Evolutionary conservation across 2,797 vertebrate species (phyloP).

Genomic region (Selene dorsalis): DNA sequence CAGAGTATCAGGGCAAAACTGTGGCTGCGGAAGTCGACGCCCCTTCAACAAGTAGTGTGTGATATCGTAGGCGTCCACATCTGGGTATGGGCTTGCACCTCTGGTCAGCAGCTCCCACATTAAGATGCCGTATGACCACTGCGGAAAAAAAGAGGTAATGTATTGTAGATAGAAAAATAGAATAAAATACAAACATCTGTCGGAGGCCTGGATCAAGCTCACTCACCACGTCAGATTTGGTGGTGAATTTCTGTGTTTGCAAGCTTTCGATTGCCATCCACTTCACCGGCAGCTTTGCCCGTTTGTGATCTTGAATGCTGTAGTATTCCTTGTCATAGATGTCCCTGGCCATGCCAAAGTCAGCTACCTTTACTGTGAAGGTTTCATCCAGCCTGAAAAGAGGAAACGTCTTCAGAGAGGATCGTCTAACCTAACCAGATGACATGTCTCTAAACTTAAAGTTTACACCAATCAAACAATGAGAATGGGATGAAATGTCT

Average conservation of each 20-base stretch:
- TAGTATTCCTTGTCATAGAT: constrained; percentile 97
- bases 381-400: constrained; percentile 91
- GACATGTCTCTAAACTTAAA: background rate
- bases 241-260: constrained; percentile 97
- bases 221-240: constrained; percentile 96
- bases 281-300: constrained; percentile 93
- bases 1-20: constrained; percentile 92
- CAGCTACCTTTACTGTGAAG: constrained; percentile 95
- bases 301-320: constrained; percentile 89
- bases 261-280: constrained; percentile 99
- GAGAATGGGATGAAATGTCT: background rate
- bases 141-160: constrained; percentile 5
- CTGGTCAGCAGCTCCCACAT: constrained; percentile 97
- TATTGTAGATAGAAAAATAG: background rate
- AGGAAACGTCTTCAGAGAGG: background rate
- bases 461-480: background rate
- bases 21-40: constrained; percentile 92
- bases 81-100: constrained; percentile 92
- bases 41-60: constrained; percentile 89
- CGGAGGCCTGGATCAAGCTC: constrained; percentile 12
- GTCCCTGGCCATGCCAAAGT: constrained; percentile 95
- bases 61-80: constrained; percentile 95
- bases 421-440: background rate
- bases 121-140: constrained; percentile 99
- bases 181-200: background rate